Percentiles rank a stretch among this genome's conserved stretches.
Evolutionary conservation across 1,140 invertebrate species (phyloP).

Genomic region (Dreissena rostriformis): DNA sequence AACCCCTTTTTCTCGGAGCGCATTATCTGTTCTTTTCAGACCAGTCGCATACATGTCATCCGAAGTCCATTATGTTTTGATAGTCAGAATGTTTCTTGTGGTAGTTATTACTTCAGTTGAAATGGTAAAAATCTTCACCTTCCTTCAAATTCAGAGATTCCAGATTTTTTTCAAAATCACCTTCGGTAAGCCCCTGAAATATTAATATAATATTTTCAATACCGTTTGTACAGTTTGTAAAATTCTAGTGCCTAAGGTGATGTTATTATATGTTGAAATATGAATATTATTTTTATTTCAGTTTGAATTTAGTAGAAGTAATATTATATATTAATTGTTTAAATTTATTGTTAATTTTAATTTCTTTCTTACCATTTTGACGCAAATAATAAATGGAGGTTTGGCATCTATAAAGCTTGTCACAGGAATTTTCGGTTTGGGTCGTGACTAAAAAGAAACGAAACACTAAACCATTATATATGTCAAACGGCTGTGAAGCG

Average conservation of each 20-base stretch:
- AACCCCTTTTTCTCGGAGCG: too few species aligned
- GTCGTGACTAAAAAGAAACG: conserved; percentile 73
- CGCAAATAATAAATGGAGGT: conserved; percentile 88
- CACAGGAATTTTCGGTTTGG: conserved; percentile 84
- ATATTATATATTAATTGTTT: background rate
- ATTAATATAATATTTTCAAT: background rate
- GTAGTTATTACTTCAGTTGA: too few species aligned
- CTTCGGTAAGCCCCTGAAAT: conserved; percentile 82
- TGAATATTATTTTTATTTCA: background rate
- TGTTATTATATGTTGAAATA: background rate
- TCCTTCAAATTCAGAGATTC: conserved; percentile 80
- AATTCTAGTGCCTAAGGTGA: background rate
- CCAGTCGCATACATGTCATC: too few species aligned
- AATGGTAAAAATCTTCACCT: conserved; percentile 83
- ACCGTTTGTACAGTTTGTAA: background rate
- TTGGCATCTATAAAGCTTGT: conserved; percentile 86
- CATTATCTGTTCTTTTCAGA: too few species aligned
- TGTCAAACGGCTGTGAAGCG: background rate
- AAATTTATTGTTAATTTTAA: background rate
- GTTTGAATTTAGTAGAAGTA: background rate
- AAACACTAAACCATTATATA: background rate
- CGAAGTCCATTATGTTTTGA: too few species aligned
- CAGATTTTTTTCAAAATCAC: conserved; percentile 82
- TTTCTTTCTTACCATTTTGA: conserved; percentile 85
- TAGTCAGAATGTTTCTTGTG: too few species aligned